phyloP scores from a whole-genome alignment of 2,888 invertebrate genomes.

The Acrocera orbiculus region DNA sequence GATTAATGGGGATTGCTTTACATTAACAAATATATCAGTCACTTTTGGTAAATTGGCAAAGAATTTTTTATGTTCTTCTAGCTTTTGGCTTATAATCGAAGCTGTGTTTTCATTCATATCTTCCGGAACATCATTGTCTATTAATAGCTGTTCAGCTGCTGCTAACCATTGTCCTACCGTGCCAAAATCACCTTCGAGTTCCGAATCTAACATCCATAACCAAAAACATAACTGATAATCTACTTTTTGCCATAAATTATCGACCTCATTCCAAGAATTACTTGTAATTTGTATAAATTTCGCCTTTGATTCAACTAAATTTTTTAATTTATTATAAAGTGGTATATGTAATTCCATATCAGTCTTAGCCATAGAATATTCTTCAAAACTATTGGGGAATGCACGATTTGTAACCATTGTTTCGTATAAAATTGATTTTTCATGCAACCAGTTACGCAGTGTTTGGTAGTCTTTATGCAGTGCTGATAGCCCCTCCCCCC shows the following conservation, averaged over 20 bases:
- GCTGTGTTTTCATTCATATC: slow-evolving; percentile 80
- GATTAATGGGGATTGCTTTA: slow-evolving; percentile 48
- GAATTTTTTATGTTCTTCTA: slow-evolving; percentile 79
- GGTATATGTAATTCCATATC: slow-evolving; percentile 58
- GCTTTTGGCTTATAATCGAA: slow-evolving; percentile 66
- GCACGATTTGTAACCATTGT: slow-evolving; percentile 58
- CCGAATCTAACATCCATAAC: slow-evolving; percentile 76
- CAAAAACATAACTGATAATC: slow-evolving; percentile 64
- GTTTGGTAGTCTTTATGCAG: slow-evolving; percentile 67
- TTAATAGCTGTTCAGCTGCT: slow-evolving; percentile 64
- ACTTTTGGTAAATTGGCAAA: slow-evolving; percentile 69
- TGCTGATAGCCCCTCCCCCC: slow-evolving; percentile 54
- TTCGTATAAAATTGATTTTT: slow-evolving; percentile 58
- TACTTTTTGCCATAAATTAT: slow-evolving; percentile 63
- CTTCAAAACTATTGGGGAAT: slow-evolving; percentile 61
- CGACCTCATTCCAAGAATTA: slow-evolving; percentile 72
- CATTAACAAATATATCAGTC: slow-evolving; percentile 58
- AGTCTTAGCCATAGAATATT: slow-evolving; percentile 57
- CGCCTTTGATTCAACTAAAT: slow-evolving; percentile 56
- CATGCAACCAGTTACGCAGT: slow-evolving; percentile 64
- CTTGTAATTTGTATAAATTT: slow-evolving; percentile 64
- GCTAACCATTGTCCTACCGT: slow-evolving; percentile 80
- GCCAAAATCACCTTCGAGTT: slow-evolving; percentile 70
- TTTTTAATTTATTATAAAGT: slow-evolving; percentile 58
- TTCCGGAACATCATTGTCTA: slow-evolving; percentile 65